Evolutionary conservation across 2,797 vertebrate species (phyloP).

Genomic region (Prionace glauca): DNA sequence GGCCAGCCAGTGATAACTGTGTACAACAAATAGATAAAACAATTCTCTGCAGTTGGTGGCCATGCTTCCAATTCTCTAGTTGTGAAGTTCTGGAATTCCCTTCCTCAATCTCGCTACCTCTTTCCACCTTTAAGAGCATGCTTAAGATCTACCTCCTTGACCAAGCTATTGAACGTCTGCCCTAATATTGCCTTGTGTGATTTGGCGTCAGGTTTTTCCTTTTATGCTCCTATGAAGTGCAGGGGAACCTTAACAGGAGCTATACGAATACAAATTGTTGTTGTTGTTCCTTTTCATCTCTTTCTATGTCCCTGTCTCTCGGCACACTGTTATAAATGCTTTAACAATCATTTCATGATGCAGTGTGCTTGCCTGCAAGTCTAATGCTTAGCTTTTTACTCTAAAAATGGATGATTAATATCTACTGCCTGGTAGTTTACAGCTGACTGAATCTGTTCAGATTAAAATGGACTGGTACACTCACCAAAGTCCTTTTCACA

Average conservation of each 20-base stretch:
- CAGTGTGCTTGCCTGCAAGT: neutral
- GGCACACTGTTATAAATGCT: neutral
- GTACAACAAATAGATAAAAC: too few relatives aligned
- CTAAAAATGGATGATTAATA: conserved; percentile 36
- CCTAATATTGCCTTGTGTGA: neutral
- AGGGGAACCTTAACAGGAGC: neutral
- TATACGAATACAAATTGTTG: neutral
- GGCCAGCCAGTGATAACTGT: too few relatives aligned
- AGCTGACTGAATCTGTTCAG: neutral
- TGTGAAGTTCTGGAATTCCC: neutral
- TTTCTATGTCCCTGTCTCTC: neutral
- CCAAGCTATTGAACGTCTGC: neutral
- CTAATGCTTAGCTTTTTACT: conserved; percentile 13
- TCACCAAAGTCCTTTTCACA: conserved; percentile 2
- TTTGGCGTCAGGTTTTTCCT: neutral
- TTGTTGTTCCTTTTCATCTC: neutral
- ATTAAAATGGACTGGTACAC: conserved; percentile 13
- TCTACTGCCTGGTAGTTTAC: neutral
- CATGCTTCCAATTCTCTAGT: neutral
- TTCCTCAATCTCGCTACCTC: too few relatives aligned
- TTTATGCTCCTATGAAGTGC: neutral
- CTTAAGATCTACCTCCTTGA: neutral
- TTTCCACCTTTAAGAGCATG: neutral
- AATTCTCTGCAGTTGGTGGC: neutral
- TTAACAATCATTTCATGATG: neutral